Conservation (phyloP, 1,140 invertebrate genomes). For the Drosophila bocqueti region DNA sequence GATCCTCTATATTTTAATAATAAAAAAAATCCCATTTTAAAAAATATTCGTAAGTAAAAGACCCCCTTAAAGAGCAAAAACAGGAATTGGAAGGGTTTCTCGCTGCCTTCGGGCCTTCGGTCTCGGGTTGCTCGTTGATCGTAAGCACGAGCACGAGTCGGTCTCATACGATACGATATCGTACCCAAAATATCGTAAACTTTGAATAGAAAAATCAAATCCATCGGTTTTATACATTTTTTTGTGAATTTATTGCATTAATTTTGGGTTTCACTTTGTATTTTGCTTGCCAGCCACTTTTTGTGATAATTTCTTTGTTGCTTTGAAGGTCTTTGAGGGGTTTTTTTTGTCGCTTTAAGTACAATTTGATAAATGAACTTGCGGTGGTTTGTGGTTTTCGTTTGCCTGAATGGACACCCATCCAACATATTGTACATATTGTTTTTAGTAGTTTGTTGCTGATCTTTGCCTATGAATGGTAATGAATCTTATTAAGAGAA, state of each 20-base stretch:
- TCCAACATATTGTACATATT: slow-evolving; percentile 38
- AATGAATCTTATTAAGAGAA: slow-evolving; percentile 56
- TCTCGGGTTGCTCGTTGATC: neutral
- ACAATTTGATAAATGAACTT: slow-evolving; percentile 69
- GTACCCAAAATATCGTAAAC: neutral
- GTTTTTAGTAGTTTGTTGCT: slow-evolving; percentile 57
- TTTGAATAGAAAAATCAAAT: neutral
- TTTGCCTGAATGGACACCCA: slow-evolving; percentile 41
- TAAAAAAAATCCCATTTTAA: too few relatives aligned
- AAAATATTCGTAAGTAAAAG: too few relatives aligned
- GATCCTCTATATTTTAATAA: too few relatives aligned
- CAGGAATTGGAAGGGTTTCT: neutral
- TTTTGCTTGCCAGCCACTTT: slow-evolving; percentile 23
- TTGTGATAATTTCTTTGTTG: slow-evolving; percentile 41
- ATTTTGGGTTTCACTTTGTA: slow-evolving; percentile 34
- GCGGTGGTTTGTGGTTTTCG: slow-evolving; percentile 69
- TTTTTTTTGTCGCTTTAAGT: slow-evolving; percentile 49
- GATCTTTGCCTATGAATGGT: slow-evolving; percentile 45
- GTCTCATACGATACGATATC: neutral
- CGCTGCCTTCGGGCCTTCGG: neutral
- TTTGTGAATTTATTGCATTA: slow-evolving; percentile 37
- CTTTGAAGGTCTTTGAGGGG: slow-evolving; percentile 1
- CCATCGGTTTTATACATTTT: neutral
- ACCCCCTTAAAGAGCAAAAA: neutral
- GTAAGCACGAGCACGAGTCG: neutral